A percentile compares a stretch with the other conserved stretches of the same genome.
These are phyloP conservation scores for Myotis vivesi DNA, from an alignment of 2,797 vertebrate genomes.

Conservation along the genomic window DNA sequence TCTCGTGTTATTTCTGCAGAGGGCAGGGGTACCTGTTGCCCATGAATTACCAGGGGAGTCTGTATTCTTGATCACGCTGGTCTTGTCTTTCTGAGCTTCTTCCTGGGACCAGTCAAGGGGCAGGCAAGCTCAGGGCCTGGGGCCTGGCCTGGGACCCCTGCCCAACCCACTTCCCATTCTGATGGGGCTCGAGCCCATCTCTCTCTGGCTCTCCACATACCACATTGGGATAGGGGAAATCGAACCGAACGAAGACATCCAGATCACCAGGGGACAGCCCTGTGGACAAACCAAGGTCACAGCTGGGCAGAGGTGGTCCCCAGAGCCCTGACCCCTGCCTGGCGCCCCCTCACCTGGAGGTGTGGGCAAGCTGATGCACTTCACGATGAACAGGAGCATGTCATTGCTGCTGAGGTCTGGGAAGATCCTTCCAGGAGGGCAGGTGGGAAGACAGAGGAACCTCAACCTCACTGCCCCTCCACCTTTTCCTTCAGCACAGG, in stretches of 20 bases:
- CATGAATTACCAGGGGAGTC: slow-evolving; percentile 82
- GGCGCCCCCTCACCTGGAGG: slow-evolving; percentile 86
- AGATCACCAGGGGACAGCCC: slow-evolving; percentile 90
- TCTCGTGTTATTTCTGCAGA: not conserved
- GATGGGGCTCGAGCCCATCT: not conserved
- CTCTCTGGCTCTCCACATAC: slow-evolving; percentile 77
- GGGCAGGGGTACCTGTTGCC: accelerated
- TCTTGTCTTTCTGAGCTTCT: slow-evolving; percentile 93
- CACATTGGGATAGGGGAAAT: slow-evolving; percentile 93
- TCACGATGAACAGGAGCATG: slow-evolving; percentile 89
- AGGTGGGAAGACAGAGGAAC: not conserved
- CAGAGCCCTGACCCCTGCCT: accelerated
- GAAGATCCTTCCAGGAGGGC: slow-evolving; percentile 81
- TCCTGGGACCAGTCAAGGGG: slow-evolving; percentile 83
- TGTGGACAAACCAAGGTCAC: slow-evolving; percentile 67
- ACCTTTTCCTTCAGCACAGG: not conserved
- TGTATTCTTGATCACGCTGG: slow-evolving; percentile 88
- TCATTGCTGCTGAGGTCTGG: slow-evolving; percentile 89
- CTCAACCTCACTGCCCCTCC: not conserved
- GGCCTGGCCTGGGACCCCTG: not conserved
- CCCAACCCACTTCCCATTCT: not conserved
- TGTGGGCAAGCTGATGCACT: slow-evolving; percentile 89
- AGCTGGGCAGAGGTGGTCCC: not conserved
- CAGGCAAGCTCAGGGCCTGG: not conserved
- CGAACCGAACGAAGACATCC: slow-evolving; percentile 93